These are phyloP conservation scores for Drosophila kokeensis DNA, from an alignment of 2,888 invertebrate genomes.

Conservation along the genomic window DNA sequence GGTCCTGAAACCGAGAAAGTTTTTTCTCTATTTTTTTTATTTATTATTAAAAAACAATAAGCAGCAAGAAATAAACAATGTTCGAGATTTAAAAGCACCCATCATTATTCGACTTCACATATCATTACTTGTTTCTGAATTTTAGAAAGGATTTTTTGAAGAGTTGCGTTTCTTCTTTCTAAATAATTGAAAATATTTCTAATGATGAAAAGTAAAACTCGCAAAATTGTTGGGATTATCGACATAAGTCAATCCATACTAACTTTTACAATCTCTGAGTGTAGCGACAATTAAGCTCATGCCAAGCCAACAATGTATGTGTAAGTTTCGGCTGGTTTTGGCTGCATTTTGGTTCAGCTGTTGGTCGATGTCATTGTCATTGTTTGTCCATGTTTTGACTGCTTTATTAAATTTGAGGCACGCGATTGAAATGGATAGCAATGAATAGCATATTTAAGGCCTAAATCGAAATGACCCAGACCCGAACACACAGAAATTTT, in stretches of 20 bases:
- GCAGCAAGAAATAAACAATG: too few species aligned
- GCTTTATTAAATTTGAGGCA: constrained; percentile 72
- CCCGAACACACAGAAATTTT: constrained; percentile 12
- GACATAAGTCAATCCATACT: not conserved
- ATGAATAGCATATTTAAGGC: constrained; percentile 17
- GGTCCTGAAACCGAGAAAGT: too few species aligned
- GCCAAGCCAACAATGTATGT: constrained; percentile 11
- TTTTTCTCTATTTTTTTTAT: too few species aligned
- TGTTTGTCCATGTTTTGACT: constrained; percentile 67
- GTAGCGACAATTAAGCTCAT: constrained; percentile 74
- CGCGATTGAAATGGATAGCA: constrained; percentile 52
- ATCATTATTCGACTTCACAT: too few species aligned
- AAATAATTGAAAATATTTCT: not conserved
- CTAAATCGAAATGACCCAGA: constrained; percentile 50
- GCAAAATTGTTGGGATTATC: not conserved
- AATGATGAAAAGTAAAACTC: not conserved
- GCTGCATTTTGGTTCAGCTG: constrained; percentile 27
- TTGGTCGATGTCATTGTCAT: constrained; percentile 61
- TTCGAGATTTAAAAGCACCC: too few species aligned
- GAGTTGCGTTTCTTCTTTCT: too few species aligned
- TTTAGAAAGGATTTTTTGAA: too few species aligned
- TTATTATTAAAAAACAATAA: too few species aligned
- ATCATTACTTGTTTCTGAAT: too few species aligned
- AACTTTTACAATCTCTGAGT: constrained; percentile 11
- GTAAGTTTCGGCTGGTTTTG: constrained; percentile 3